A percentile compares a stretch with the other conserved stretches of the same genome.
These are phyloP conservation scores for Apotomis betuletana DNA, from an alignment of 2,888 invertebrate genomes.

Conservation along the genomic window DNA sequence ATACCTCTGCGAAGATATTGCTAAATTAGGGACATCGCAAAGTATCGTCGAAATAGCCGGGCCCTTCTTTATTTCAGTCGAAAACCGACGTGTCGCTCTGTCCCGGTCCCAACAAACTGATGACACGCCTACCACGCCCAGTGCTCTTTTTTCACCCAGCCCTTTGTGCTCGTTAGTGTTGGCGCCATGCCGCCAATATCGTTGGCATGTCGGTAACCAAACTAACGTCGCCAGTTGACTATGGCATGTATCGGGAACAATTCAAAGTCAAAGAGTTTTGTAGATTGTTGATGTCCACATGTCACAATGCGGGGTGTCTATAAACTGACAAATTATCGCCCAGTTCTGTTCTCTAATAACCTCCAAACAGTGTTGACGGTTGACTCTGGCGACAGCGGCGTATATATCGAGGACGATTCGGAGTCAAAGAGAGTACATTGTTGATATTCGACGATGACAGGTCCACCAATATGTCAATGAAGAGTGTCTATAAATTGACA, in stretches of 20 bases:
- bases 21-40: too few species aligned
- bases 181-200: conserved; percentile 33
- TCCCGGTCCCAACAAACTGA: conserved; percentile 9
- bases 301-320: background rate
- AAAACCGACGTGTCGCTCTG: conserved; percentile 5
- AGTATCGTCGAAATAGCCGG: background rate
- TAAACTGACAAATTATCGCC: background rate
- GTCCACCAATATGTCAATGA: too few species aligned
- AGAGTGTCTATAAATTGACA: too few species aligned
- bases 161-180: conserved; percentile 15
- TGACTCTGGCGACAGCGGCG: too few species aligned
- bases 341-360: background rate
- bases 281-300: conserved; percentile 2
- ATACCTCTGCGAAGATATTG: too few species aligned
- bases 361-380: background rate
- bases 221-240: conserved; percentile 3
- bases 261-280: conserved; percentile 14
- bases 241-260: background rate
- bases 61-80: conserved; percentile 4
- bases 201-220: conserved; percentile 12
- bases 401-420: too few species aligned
- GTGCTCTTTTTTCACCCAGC: conserved; percentile 15
- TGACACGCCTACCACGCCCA: conserved; percentile 27
- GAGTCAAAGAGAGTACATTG: too few species aligned
- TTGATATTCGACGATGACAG: too few species aligned